Percentiles rank a stretch among this genome's conserved stretches.
phyloP scores from a whole-genome alignment of 2,113 vertebrate species.

The Amphiprion percula region DNA sequence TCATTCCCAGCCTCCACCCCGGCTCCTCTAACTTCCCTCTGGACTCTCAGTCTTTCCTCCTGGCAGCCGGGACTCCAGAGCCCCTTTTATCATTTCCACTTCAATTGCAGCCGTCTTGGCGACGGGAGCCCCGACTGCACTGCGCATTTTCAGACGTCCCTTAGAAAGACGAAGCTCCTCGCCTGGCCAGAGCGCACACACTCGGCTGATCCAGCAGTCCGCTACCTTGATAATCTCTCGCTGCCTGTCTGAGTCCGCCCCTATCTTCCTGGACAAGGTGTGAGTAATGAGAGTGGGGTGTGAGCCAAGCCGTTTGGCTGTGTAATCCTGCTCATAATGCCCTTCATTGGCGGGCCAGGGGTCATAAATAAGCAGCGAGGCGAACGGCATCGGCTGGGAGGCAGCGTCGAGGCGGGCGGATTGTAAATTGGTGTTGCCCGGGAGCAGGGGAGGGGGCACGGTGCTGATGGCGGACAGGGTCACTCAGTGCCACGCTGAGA shows the following conservation, averaged over 20 bases:
- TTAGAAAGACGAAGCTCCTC: conserved; percentile 50
- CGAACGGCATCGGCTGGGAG: conserved; percentile 12
- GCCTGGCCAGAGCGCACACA: neutral
- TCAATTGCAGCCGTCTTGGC: conserved; percentile 54
- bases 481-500: conserved; percentile 25
- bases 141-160: conserved; percentile 55
- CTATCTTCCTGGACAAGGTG: conserved; percentile 45
- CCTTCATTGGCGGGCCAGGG: conserved; percentile 59
- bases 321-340: conserved; percentile 66
- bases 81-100: conserved; percentile 73
- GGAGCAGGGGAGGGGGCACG: conserved; percentile 23
- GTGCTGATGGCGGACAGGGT: conserved; percentile 50
- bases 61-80: conserved; percentile 47
- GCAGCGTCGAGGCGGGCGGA: conserved; percentile 10
- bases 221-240: conserved; percentile 24
- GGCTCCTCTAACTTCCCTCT: conserved; percentile 13
- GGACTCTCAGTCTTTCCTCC: conserved; percentile 39
- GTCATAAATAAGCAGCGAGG: conserved; percentile 69
- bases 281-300: conserved; percentile 54
- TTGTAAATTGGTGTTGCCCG: conserved; percentile 58
- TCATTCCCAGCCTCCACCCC: conserved; percentile 12
- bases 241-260: conserved; percentile 17
- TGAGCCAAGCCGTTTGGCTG: conserved; percentile 55
- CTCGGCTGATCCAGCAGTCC: conserved; percentile 21
- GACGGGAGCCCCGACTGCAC: conserved; percentile 38